Percentiles rank a stretch among this genome's conserved stretches.
Evolutionary conservation across 2,888 invertebrate genomes (phyloP).

Genomic region (Acrobasis repandana): DNA sequence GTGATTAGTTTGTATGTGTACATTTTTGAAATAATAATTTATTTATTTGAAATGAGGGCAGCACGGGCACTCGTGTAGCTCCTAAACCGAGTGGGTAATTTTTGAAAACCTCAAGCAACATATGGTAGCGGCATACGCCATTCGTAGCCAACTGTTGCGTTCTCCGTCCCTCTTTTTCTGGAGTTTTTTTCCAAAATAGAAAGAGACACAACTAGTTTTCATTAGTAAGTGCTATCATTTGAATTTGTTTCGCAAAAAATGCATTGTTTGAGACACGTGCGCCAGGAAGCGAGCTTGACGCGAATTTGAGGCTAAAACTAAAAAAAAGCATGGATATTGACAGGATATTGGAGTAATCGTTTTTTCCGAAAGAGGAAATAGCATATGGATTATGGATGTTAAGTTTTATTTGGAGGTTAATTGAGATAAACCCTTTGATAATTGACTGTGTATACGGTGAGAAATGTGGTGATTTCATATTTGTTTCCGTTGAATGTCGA

Average conservation of each 20-base stretch:
- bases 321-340: constrained; percentile 60
- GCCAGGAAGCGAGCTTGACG: constrained; percentile 75
- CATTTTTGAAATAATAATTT: too few species aligned
- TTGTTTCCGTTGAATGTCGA: not conserved
- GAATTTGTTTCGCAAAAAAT: constrained; percentile 76
- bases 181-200: constrained; percentile 37
- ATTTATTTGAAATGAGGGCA: too few species aligned
- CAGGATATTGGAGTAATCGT: constrained; percentile 76
- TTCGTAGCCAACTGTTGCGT: constrained; percentile 72
- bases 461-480: constrained; percentile 7
- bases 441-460: not conserved
- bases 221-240: constrained; percentile 77
- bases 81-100: constrained; percentile 63
- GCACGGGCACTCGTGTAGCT: too few species aligned
- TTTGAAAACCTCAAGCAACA: constrained; percentile 78
- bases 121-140: constrained; percentile 80
- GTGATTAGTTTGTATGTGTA: too few species aligned
- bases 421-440: constrained; percentile 17
- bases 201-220: constrained; percentile 59
- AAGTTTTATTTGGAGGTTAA: constrained; percentile 5
- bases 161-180: constrained; percentile 49
- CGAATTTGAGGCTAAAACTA: constrained; percentile 68
- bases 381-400: constrained; percentile 68
- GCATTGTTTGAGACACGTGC: constrained; percentile 73
- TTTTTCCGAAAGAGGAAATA: constrained; percentile 49